Base-by-base conservation (phyloP, 2,888 invertebrate genomes). In the Axea sp. region DNA sequence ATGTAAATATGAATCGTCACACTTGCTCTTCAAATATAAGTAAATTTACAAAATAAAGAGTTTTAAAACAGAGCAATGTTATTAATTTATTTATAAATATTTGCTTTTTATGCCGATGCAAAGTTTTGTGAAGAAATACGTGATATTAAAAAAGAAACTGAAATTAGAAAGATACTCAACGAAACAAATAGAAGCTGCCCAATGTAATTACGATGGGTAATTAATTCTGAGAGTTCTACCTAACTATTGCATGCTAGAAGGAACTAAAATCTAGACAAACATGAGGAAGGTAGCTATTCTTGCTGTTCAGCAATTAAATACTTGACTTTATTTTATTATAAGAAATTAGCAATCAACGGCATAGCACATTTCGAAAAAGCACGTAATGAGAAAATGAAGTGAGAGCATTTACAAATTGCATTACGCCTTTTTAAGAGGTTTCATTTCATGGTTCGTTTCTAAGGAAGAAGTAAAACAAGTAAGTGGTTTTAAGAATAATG, bases 201-300 rank as follows among this genome's bases (percentile, higher is more conserved):
- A 19, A 35, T 69, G 65, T 59, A 75, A 75, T 62, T 71, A 62
- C 53, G 49, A 26, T 24, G 26, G 35, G 49, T 80, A 82, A 82
- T 82, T 82, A 82, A 82, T 80, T 82, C 78, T 55, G 68, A 51
- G 73, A 78, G 77, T 78, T 80, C 67, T 73, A 60, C 76, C 73
- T 74, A 74, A 73, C 76, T 65, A 76, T 76, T 76, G 77, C 67
- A 62, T 77, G 72, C 71, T 59, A 67, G 49, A 26, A 72, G 74
- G 51, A 75, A 49, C 19, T 24, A 47, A 28, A 31, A 53, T 62
- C 67, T 45, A 51, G 62, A 73, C 68, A 67, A 57, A 57, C 75
- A 53, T 53, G 26, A 30, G 41, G 51, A 57, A 55, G 49, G 68
- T 51, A 14, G 57, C 43, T 57, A 51, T 67, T 69, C 51, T 53